phyloP scores from a whole-genome alignment of 2,888 invertebrate genomes.

The Chrysolina haemoptera region DNA sequence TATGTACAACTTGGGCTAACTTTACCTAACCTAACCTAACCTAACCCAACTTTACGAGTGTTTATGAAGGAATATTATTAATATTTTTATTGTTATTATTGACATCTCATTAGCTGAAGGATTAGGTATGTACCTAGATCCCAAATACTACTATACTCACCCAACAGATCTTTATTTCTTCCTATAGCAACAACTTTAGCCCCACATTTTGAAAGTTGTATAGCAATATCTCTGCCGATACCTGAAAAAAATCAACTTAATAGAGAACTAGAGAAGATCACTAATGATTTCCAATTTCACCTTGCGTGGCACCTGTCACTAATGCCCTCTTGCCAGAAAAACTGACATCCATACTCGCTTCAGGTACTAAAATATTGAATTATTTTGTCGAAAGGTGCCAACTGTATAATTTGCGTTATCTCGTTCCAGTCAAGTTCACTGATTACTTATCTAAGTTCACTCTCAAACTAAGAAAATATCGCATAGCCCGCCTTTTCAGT shows the following conservation, averaged over 20 bases:
- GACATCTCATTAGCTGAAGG: too few relatives aligned
- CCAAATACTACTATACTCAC: not conserved
- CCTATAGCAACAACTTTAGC: conserved; percentile 86
- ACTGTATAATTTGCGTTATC: too few relatives aligned
- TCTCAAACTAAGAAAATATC: too few relatives aligned
- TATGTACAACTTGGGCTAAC: too few relatives aligned
- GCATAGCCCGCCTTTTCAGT: too few relatives aligned
- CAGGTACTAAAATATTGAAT: not conserved
- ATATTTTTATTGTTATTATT: too few relatives aligned
- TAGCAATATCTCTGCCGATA: conserved; percentile 77
- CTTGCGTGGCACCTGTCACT: conserved; percentile 82
- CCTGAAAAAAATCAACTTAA: conserved; percentile 66
- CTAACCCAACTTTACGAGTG: too few relatives aligned
- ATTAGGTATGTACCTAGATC: too few relatives aligned
- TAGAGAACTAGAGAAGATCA: not conserved
- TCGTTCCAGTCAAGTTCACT: too few relatives aligned
- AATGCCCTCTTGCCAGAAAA: conserved; percentile 85
- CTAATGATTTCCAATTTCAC: not conserved
- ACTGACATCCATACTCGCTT: conserved; percentile 74
- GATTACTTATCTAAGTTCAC: too few relatives aligned
- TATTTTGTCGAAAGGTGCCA: not conserved
- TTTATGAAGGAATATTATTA: too few relatives aligned
- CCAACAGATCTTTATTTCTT: conserved; percentile 74
- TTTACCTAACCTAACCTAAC: too few relatives aligned
- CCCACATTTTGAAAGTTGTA: conserved; percentile 78